Conservation (phyloP, 2,113 vertebrate genomes). For the Poeciliopsis retropinna region DNA sequence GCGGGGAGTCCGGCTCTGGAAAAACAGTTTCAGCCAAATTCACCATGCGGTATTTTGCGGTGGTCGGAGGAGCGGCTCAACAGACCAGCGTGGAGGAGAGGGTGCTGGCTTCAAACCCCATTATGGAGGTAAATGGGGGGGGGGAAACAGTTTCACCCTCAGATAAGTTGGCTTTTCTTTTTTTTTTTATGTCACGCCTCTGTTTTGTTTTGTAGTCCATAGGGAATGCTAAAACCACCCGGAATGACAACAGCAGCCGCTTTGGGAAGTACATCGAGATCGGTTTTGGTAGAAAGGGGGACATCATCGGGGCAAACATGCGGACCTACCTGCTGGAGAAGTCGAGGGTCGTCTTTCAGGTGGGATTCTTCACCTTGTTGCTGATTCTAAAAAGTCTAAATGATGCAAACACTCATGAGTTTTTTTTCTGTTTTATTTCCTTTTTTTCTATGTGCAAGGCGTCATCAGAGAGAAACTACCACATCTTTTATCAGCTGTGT, state of each 20-base stretch:
- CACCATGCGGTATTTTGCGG: slow-evolving; percentile 84
- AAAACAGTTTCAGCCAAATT: slow-evolving; percentile 84
- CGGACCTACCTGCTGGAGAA: slow-evolving; percentile 86
- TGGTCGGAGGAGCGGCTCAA: slow-evolving; percentile 80
- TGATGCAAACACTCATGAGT: neutral
- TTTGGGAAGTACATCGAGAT: slow-evolving; percentile 87
- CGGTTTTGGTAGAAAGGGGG: slow-evolving; percentile 75
- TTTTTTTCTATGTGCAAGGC: slow-evolving; percentile 57
- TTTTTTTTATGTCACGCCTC: neutral
- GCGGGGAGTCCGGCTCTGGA: slow-evolving; percentile 84
- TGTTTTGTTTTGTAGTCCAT: slow-evolving; percentile 73
- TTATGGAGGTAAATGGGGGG: slow-evolving; percentile 79
- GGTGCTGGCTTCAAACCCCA: slow-evolving; percentile 82
- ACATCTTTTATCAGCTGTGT: slow-evolving; percentile 86
- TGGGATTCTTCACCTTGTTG: slow-evolving; percentile 26
- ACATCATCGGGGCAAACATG: slow-evolving; percentile 82
- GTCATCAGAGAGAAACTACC: slow-evolving; percentile 81
- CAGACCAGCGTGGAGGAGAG: slow-evolving; percentile 82
- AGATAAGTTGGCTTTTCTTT: too few relatives aligned
- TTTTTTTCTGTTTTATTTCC: neutral
- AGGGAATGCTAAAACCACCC: slow-evolving; percentile 84
- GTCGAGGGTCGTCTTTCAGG: slow-evolving; percentile 85
- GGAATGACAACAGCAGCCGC: slow-evolving; percentile 86
- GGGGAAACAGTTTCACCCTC: neutral
- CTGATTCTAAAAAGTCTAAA: neutral